Evolutionary conservation across 1,140 invertebrate species (phyloP), one percentile per base, ranked within the genome.

Genomic region (Bombus ignitus): DNA sequence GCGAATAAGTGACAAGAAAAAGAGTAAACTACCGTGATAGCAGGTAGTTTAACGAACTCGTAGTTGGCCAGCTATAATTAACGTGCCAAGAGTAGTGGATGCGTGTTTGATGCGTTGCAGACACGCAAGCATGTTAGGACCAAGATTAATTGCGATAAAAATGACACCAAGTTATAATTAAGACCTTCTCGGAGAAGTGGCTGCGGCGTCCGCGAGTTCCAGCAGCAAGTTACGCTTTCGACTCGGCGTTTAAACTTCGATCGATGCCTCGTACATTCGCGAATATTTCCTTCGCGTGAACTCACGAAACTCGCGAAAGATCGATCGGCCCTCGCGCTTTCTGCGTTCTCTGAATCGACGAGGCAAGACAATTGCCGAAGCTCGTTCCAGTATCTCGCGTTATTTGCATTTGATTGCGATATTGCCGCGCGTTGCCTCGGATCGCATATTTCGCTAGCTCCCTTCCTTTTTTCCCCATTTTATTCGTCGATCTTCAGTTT

Each of bases 81-180:
- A 84, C 66, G 66, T 32, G 35, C 65, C 22, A 13, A 10, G 65
- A 68, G 47, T 47, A 35, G 65, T 37, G 47, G 53, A 78, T 22
- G 82, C 75, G 75, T 78, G 47, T 13, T 77, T 15, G 75, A 59
- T 44, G 82, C 82, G 75, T 78, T 78, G 47, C 37, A 22, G 71
- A 35, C 82, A 84, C 59, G 82, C 82, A 42, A 84, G n/a, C 44
- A 13, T 3, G 37, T 59, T 59, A 62, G 3, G 28, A 32, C n/a
- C 37, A n/a, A 71, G 75, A 84, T 78, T 78, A 53, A 78, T 84
- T 25, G 37, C 59, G 81, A 76, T 83, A 76, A 83, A 76, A 83
- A 71, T 59, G 44, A 78, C 66, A 28, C 47, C 25, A 59, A n/a
- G 18, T 78, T 66, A 32, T 42, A 59, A 84, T 78, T 44, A 53